These are phyloP conservation scores for Calosoma granatense DNA, from an alignment of 1,140 invertebrate genomes.

Conservation along the genomic window DNA sequence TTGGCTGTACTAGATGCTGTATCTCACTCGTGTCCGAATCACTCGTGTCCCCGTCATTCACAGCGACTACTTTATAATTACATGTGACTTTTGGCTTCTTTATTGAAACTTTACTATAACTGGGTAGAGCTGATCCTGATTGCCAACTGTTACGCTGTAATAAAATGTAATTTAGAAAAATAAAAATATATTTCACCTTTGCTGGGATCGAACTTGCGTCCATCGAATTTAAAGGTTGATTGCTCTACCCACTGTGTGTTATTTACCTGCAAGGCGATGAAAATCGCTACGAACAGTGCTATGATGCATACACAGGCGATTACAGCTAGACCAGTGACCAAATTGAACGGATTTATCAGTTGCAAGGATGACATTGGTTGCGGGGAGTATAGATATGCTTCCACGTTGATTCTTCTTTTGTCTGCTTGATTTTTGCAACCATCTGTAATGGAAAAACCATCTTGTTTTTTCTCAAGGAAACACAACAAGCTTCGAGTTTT, in stretches of 20 bases:
- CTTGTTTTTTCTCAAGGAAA: not conserved
- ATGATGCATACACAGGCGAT: conserved; percentile 54
- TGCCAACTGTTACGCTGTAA: conserved; percentile 30
- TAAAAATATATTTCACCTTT: too few species aligned
- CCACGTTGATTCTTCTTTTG: conserved; percentile 34
- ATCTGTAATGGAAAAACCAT: conserved; percentile 12
- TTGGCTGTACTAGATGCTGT: not conserved
- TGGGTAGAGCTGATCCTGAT: conserved; percentile 19
- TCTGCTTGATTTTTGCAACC: conserved; percentile 31
- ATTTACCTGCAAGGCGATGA: conserved; percentile 59
- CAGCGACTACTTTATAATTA: conserved; percentile 34
- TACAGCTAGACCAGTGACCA: conserved; percentile 52
- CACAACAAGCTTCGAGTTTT: too few species aligned
- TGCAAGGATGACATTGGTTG: conserved; percentile 33
- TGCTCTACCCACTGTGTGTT: too few species aligned
- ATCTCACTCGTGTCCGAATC: conserved; percentile 32
- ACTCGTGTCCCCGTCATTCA: conserved; percentile 28
- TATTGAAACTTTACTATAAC: conserved; percentile 33
- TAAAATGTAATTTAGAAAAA: conserved; percentile 16
- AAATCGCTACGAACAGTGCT: conserved; percentile 53
- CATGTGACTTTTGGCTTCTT: conserved; percentile 35
- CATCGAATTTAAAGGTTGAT: too few species aligned
- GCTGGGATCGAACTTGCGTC: too few species aligned
- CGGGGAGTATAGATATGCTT: conserved; percentile 30
- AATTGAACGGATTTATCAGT: conserved; percentile 42